Evolutionary conservation across 1,140 invertebrate genomes (phyloP).

Genomic region (Andricus grossulariae): DNA sequence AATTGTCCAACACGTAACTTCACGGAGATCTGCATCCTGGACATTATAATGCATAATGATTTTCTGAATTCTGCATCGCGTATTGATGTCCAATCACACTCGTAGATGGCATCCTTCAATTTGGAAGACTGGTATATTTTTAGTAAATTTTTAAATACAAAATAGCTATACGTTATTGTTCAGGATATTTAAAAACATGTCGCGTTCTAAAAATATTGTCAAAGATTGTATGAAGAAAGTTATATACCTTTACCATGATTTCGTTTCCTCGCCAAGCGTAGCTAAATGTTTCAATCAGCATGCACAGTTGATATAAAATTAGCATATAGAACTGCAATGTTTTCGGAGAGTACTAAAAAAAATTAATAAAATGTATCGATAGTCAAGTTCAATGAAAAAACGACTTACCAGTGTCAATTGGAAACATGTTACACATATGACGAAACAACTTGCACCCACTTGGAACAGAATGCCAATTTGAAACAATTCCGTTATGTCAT

Average conservation of each 20-base stretch:
- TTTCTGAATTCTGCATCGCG: background rate
- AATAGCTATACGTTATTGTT: background rate
- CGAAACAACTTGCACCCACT: background rate
- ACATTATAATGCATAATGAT: background rate
- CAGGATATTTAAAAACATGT: background rate
- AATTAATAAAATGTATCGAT: background rate
- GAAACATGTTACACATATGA: background rate
- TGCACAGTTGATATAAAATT: background rate
- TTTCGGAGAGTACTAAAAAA: background rate
- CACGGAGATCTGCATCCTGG: background rate
- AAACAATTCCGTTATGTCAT: background rate
- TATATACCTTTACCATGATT: background rate
- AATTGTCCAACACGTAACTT: background rate
- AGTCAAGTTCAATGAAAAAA: background rate
- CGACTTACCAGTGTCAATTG: background rate
- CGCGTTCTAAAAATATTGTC: background rate
- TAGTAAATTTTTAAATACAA: background rate
- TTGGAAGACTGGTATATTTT: background rate
- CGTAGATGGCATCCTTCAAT: background rate
- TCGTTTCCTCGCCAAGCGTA: conserved; percentile 8
- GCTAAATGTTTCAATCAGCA: background rate
- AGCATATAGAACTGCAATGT: background rate
- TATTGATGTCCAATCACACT: background rate
- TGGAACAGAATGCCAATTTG: background rate
- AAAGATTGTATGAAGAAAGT: background rate